Evolutionary conservation across 2,113 vertebrate species (phyloP), one percentile per base, ranked within the genome.

Genomic region (Macquaria ambigua): DNA sequence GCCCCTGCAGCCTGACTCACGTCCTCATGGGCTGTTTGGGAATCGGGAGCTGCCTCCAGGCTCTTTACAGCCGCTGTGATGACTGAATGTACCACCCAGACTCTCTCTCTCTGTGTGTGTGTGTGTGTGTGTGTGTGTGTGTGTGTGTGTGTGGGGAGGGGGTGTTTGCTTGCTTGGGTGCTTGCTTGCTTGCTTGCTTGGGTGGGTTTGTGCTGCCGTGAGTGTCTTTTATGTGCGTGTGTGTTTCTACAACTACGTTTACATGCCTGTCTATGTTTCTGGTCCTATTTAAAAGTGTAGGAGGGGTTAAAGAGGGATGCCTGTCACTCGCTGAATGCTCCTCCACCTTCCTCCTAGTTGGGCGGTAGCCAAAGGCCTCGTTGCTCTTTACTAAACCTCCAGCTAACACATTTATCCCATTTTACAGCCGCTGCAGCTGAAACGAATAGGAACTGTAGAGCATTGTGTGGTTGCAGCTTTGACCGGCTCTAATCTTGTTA

Each of bases 361-460:
- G 86, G 41, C 41, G 56, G 68, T 6, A 70, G 77, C 82, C 82
- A 78, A 43, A 76, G 39, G 28, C 69, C 72, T 75, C 5, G 18
- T 55, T 15, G 55, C 18, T 81, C 76, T 81, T 68, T 64, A 34
- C 64, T 79, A 55, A 78, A 84, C 56, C 73, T 37, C 56, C 39
- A 81, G 71, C 81, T 58, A 81, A 82, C 71, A 48, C 43, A 81
- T 87, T 88, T 84, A 92, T 90, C 89, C 83, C 70, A 10, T 92
- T 86, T 82, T 74, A 37, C 78, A 89, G 88, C 74, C 2, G 34
- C 25, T 3, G 59, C 81, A 69, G 69, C 81, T 70, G 82, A 52
- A 58, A 28, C 4, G 2, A 77, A 31, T 58, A 15, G 76, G 31
- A 71, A 87, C 82, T 82, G 81, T 78, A 25, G 62, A 64, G 83